Conservation (phyloP, 1,140 invertebrate species). For the Amphibalanus amphitrite region DNA sequence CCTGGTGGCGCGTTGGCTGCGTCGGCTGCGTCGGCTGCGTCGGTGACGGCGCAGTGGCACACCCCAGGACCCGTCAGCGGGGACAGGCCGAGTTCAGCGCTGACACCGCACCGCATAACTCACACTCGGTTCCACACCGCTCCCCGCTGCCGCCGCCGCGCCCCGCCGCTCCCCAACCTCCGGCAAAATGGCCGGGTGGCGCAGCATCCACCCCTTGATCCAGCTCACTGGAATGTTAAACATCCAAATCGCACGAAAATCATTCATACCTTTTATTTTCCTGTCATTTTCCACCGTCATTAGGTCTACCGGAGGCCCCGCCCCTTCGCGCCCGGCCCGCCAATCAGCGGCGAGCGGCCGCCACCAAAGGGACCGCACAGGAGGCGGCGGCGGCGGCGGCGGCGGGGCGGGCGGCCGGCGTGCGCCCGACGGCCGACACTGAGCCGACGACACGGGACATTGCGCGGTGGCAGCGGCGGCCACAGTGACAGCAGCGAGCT, state of each 20-base stretch:
- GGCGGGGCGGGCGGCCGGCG: too few relatives aligned
- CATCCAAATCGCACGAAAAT: background rate
- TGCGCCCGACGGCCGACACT: background rate
- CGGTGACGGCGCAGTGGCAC: too few relatives aligned
- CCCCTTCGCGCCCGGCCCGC: slow-evolving; percentile 9
- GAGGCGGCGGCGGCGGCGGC: background rate
- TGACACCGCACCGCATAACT: background rate
- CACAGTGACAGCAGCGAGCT: background rate
- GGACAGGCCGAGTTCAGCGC: too few relatives aligned
- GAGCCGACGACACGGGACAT: background rate
- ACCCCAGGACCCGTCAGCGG: too few relatives aligned
- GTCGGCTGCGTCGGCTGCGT: too few relatives aligned
- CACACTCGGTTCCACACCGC: background rate
- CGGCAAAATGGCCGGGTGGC: background rate
- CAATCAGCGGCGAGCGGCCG: slow-evolving; percentile 12
- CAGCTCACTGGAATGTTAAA: slow-evolving; percentile 1
- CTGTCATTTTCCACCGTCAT: slow-evolving; percentile 2
- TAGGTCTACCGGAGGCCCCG: slow-evolving; percentile 9
- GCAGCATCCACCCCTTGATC: background rate
- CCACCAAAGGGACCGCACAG: slow-evolving; percentile 9
- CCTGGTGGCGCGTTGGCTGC: background rate
- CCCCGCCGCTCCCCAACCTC: too few relatives aligned
- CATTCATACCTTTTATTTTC: slow-evolving; percentile 4
- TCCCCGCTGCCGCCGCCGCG: too few relatives aligned
- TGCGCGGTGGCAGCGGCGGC: background rate